phyloP scores from a whole-genome alignment of 2,113 vertebrate genomes.

The Anser cygnoides region DNA sequence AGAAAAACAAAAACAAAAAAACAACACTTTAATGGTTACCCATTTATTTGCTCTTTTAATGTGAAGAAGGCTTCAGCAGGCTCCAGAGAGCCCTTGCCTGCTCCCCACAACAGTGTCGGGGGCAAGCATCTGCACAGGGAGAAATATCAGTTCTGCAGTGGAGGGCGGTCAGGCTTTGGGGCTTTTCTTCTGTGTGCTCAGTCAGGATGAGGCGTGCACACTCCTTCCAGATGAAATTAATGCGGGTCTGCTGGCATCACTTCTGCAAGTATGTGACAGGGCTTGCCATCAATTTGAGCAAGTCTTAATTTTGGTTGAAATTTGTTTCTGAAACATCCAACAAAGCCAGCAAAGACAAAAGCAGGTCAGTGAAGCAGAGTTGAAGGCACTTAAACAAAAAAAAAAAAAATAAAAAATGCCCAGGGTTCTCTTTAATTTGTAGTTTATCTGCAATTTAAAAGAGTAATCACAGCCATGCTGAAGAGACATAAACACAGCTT shows the following conservation, averaged over 20 bases:
- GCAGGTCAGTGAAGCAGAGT: neutral
- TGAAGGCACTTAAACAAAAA: neutral
- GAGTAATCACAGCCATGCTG: neutral
- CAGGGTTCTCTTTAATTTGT: constrained; percentile 4
- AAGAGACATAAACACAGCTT: neutral
- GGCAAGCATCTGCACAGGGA: fast-evolving
- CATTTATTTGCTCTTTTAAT: neutral
- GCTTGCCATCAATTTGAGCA: neutral
- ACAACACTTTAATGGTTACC: neutral
- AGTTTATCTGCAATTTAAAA: constrained; percentile 12
- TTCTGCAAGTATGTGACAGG: neutral
- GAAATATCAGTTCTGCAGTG: fast-evolving
- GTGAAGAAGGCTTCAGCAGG: neutral
- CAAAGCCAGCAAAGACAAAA: neutral
- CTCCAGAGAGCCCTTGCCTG: neutral
- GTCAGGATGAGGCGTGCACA: neutral
- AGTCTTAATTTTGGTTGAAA: neutral
- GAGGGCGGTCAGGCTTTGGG: neutral
- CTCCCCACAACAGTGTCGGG: neutral
- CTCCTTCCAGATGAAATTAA: neutral
- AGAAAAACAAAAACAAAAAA: neutral
- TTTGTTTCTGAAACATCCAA: neutral
- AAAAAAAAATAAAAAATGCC: neutral
- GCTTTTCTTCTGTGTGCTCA: neutral
- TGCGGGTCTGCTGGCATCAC: neutral